These are phyloP conservation scores for Aporophyla nigra DNA, from an alignment of 2,888 invertebrate genomes.

Conservation along the genomic window DNA sequence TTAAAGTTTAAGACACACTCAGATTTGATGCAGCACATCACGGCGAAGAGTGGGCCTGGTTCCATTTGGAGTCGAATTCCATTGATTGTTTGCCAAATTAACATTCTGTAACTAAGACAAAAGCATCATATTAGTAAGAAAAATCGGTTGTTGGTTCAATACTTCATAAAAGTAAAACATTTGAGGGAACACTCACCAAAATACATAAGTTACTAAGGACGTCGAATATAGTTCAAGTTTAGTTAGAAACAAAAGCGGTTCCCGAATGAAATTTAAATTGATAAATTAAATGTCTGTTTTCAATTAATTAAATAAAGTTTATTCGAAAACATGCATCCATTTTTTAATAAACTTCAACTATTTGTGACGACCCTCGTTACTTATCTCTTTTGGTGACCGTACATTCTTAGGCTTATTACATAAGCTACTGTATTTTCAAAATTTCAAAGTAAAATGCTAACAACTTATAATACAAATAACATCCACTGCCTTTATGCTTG, in stretches of 20 bases:
- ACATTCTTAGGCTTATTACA: not conserved
- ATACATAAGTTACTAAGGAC: too few species aligned
- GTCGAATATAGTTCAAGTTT: too few species aligned
- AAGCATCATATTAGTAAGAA: too few species aligned
- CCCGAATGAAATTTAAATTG: not conserved
- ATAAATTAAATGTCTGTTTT: not conserved
- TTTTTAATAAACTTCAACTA: not conserved
- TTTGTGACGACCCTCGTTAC: not conserved
- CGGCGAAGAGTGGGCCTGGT: too few species aligned
- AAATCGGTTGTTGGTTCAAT: too few species aligned
- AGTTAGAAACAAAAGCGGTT: too few species aligned
- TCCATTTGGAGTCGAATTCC: too few species aligned
- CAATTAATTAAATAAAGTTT: not conserved
- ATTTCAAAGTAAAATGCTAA: slow-evolving; percentile 5
- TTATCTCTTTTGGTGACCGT: not conserved
- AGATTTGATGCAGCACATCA: too few species aligned
- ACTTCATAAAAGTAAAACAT: too few species aligned
- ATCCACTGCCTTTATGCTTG: slow-evolving; percentile 14
- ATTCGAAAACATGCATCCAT: not conserved
- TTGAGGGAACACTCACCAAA: too few species aligned
- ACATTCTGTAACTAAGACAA: too few species aligned
- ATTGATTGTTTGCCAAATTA: too few species aligned
- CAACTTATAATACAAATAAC: slow-evolving; percentile 23
- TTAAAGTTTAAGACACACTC: not conserved
- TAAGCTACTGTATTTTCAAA: not conserved